Conservation (phyloP, 1,140 invertebrate species). For the Homalodisca vitripennis region DNA sequence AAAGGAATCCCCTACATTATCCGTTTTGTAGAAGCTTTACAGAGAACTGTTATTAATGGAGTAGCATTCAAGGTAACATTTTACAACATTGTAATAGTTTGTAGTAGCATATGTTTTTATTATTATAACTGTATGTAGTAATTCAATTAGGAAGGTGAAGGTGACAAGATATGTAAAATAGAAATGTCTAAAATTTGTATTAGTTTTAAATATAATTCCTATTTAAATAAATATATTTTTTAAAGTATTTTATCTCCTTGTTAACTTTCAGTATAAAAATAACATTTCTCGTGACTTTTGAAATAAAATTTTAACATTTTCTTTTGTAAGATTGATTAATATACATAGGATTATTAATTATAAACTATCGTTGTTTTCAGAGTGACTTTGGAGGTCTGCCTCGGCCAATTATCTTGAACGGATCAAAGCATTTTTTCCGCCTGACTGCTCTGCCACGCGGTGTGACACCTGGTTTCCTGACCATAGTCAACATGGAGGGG, state of each 20-base stretch:
- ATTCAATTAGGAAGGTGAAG: no score
- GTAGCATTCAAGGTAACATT: slow-evolving; percentile 66
- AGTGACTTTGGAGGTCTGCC: slow-evolving; percentile 89
- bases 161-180: no score
- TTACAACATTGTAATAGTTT: slow-evolving; percentile 17
- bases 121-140: no score
- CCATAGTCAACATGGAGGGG: slow-evolving; percentile 66
- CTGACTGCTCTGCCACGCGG: slow-evolving; percentile 77
- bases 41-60: slow-evolving; percentile 79
- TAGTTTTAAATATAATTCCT: no score
- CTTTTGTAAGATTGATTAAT: no score
- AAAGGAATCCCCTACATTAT: slow-evolving; percentile 72
- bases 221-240: no score
- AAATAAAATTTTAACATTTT: no score
- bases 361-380: slow-evolving; percentile 34
- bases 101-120: background rate
- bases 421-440: slow-evolving; percentile 79
- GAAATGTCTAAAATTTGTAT: no score
- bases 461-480: slow-evolving; percentile 64
- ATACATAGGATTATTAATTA: no score
- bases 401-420: slow-evolving; percentile 78
- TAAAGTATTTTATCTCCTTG: no score
- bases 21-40: slow-evolving; percentile 74
- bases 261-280: no score
- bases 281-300: no score